Evolutionary conservation across 2,888 invertebrate species (phyloP).

Genomic region (Holacanthella duospinosa): DNA sequence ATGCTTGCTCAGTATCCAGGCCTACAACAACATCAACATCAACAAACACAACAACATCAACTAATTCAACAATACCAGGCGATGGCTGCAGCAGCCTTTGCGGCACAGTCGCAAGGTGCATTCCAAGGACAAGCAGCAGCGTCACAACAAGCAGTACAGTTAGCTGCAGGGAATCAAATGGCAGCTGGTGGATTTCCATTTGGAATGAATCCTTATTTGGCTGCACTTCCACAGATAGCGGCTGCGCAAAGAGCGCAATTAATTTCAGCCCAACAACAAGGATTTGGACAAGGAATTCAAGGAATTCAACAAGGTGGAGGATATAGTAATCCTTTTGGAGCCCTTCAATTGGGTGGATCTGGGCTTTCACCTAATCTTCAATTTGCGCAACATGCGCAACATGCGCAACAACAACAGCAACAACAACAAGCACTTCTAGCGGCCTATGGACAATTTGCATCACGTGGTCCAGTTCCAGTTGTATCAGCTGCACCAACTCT

Average conservation of each 20-base stretch:
- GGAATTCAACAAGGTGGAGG: slow-evolving; percentile 34
- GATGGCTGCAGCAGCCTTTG: slow-evolving; percentile 36
- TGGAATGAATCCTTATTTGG: slow-evolving; percentile 34
- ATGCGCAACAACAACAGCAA: slow-evolving; percentile 29
- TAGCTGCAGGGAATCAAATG: neutral
- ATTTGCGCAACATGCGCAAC: slow-evolving; percentile 28
- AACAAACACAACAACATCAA: slow-evolving; percentile 28
- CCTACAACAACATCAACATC: slow-evolving; percentile 24
- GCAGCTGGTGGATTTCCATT: neutral
- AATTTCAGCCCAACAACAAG: slow-evolving; percentile 29
- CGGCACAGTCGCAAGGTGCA: slow-evolving; percentile 28
- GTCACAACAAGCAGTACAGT: slow-evolving; percentile 20
- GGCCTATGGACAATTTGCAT: slow-evolving; percentile 34
- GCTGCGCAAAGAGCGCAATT: slow-evolving; percentile 35
- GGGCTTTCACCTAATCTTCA: slow-evolving; percentile 21
- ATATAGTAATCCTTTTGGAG: slow-evolving; percentile 36
- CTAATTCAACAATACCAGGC: slow-evolving; percentile 34
- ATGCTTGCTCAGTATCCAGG: slow-evolving; percentile 12
- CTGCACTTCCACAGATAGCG: slow-evolving; percentile 36
- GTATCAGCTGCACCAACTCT: slow-evolving; percentile 26
- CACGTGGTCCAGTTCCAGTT: slow-evolving; percentile 25
- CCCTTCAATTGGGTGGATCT: slow-evolving; percentile 34
- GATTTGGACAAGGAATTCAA: slow-evolving; percentile 35
- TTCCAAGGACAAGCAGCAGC: slow-evolving; percentile 18
- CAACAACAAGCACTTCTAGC: slow-evolving; percentile 34